Evolutionary conservation across 2,888 invertebrate species (phyloP).

Genomic region (Thysanoteuthis rhombus): DNA sequence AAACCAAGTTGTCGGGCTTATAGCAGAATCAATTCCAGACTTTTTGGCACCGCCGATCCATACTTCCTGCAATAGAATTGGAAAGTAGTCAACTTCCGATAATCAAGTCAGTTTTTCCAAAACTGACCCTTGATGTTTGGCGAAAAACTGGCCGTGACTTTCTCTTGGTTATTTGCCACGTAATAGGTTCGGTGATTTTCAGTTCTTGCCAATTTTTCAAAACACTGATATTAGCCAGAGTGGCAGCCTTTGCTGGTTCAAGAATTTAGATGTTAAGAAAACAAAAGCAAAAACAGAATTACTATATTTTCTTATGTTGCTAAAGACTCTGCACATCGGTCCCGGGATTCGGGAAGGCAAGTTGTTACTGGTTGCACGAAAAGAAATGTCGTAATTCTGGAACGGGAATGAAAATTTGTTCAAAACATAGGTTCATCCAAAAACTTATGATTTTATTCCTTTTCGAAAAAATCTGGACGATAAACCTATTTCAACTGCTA

Average conservation of each 20-base stretch:
- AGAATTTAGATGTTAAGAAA: not conserved
- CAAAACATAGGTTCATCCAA: too few species aligned
- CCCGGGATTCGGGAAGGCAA: too few species aligned
- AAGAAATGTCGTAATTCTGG: too few species aligned
- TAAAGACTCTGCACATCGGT: too few species aligned
- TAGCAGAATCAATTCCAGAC: not conserved
- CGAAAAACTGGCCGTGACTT: not conserved
- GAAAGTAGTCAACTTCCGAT: slow-evolving; percentile 12
- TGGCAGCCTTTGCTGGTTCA: not conserved
- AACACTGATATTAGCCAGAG: not conserved
- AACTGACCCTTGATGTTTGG: slow-evolving; percentile 12
- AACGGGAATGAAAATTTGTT: too few species aligned
- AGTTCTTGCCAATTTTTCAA: not conserved
- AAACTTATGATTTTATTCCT: too few species aligned
- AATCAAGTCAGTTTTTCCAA: slow-evolving; percentile 12
- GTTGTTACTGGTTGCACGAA: too few species aligned
- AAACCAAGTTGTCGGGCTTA: not conserved
- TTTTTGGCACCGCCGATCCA: not conserved
- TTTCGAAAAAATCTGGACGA: too few species aligned
- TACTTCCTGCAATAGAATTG: not conserved
- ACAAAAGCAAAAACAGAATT: too few species aligned
- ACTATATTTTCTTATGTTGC: too few species aligned
- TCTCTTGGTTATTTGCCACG: not conserved
- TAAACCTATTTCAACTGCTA: too few species aligned
- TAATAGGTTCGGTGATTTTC: not conserved